A percentile compares a stretch with the other conserved stretches of the same genome.
Conservation (phyloP, 2,888 invertebrate genomes). For the Oscheius onirici region DNA sequence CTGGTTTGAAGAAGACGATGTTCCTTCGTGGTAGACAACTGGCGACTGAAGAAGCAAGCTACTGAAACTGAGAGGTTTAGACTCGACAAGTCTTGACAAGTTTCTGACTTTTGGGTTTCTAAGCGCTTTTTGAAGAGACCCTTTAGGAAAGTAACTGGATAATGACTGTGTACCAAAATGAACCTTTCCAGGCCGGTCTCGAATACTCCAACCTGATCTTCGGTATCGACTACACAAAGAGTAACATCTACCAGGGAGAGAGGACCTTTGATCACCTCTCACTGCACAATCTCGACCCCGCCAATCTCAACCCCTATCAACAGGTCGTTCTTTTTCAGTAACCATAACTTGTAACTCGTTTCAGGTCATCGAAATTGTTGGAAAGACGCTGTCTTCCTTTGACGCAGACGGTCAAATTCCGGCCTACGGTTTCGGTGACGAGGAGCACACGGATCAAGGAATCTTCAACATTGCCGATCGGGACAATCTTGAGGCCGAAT, state of each 20-base stretch:
- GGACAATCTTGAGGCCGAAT: constrained; percentile 72
- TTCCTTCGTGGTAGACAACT: no score
- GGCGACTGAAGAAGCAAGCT: no score
- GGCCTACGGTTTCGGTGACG: constrained; percentile 75
- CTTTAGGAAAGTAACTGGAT: no score
- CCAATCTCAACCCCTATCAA: constrained; percentile 74
- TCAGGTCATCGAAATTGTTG: constrained; percentile 74
- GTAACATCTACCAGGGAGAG: constrained; percentile 76
- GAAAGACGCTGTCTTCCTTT: constrained; percentile 74
- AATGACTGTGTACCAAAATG: no score
- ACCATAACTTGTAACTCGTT: not conserved
- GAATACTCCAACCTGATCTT: constrained; percentile 72
- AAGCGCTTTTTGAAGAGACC: no score
- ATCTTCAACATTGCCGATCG: constrained; percentile 69
- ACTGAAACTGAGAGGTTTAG: no score
- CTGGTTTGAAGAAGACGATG: no score
- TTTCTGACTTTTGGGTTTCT: no score
- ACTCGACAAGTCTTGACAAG: no score
- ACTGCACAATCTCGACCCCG: constrained; percentile 72
- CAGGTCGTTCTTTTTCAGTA: constrained; percentile 57
- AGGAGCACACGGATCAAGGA: constrained; percentile 71
- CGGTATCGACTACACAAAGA: constrained; percentile 75
- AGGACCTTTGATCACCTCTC: constrained; percentile 73
- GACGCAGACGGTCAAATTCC: constrained; percentile 75
- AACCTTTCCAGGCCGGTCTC: constrained; percentile 71